Base-by-base conservation (phyloP, 2,113 vertebrate species). In the Bufo bufo region DNA sequence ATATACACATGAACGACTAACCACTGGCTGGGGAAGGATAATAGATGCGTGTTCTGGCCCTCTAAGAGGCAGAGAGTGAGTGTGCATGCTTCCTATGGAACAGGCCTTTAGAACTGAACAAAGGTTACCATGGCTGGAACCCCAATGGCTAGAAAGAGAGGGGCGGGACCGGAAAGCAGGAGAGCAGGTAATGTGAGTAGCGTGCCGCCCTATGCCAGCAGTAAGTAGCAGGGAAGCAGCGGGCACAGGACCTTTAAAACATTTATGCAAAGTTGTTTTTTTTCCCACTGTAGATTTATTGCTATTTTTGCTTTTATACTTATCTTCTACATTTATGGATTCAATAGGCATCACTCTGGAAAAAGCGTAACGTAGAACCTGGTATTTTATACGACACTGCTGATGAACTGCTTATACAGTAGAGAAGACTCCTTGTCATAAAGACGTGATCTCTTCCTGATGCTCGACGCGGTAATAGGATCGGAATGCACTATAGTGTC, bases 401-500 rank as follows among this genome's bases (percentile, higher is more conserved):
- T 17, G 63, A 43, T 50, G 81, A 84, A 71, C 65, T 71, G 33
- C 11, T 69, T 71, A 33, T 69, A 71, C 45, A 16, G 63, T 4
- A 56, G 63, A n/a, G 63, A 54, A 50, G 20, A 54, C 63, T 82
- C 65, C 45, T 54, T 66, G 72, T 84, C 82, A 84, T 69, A 84
- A 71, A 84, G 13, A 33, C 49, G 8, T 11, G n/a, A 84, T 82
- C 58, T 65, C 59, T 82, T 82, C 47, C 63, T 63, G 82, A 33
- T 16, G 63, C 47, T 69, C n/a, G 4, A 71, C 47, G 23, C 61
- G 17, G 50, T 69, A 69, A 71, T 69, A 84, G 71, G 82, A 84
- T 84, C 63, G 54, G 63, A 71, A 84, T 84, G 17, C 6, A 54
- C 82, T 69, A 84, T 33, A 84, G 71, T 84, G 82, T 84, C 82